A percentile compares a stretch with the other conserved stretches of the same genome.
phyloP scores from a whole-genome alignment of 2,113 vertebrate species.

The Callorhinus ursinus region DNA sequence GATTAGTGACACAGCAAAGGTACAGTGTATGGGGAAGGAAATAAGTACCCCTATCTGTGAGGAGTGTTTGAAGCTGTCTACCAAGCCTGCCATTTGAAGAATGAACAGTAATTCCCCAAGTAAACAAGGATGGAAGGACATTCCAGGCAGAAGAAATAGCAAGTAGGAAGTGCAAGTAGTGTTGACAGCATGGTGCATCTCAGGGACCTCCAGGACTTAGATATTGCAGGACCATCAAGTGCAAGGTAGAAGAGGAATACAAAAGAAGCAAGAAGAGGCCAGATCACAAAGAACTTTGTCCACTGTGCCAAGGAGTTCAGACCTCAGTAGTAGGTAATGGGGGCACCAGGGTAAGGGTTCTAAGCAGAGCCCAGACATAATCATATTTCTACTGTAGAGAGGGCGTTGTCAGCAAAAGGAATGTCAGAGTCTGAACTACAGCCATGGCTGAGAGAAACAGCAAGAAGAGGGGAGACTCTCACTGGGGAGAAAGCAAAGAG shows the following conservation, averaged over 20 bases:
- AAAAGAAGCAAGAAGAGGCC: not conserved
- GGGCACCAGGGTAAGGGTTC: not conserved
- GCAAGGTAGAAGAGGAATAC: not conserved
- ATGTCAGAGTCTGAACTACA: not conserved
- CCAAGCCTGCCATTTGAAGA: not conserved
- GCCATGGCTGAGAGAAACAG: not conserved
- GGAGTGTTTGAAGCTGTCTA: not conserved
- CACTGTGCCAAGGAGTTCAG: not conserved
- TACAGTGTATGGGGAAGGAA: not conserved
- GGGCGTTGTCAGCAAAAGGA: not conserved
- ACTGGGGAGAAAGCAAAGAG: not conserved
- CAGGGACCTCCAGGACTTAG: not conserved
- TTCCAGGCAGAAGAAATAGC: not conserved
- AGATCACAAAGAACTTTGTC: not conserved
- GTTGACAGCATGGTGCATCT: slow-evolving; percentile 38
- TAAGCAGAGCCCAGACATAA: not conserved
- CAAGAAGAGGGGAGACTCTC: not conserved
- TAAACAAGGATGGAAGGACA: slow-evolving; percentile 28
- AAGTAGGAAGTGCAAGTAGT: not conserved
- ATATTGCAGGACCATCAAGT: not conserved
- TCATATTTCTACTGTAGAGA: not conserved
- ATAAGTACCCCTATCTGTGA: not conserved
- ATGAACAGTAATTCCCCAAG: not conserved
- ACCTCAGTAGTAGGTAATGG: not conserved
- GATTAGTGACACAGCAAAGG: not conserved